A percentile compares a stretch with the other conserved stretches of the same genome.
These are phyloP conservation scores for Trichomalopsis sarcophagae DNA, from an alignment of 1,140 invertebrate genomes.

Conservation along the genomic window DNA sequence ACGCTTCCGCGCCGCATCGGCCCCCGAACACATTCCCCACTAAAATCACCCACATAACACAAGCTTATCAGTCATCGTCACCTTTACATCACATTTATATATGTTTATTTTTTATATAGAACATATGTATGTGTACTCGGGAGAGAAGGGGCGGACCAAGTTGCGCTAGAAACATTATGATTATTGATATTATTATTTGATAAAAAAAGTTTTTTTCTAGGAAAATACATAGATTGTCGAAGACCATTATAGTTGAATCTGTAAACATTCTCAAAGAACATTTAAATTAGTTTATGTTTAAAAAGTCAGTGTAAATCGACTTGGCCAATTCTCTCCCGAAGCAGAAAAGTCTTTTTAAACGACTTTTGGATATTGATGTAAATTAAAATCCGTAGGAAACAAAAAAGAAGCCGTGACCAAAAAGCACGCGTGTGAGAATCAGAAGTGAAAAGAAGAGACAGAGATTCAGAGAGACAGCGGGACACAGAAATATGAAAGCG, in stretches of 20 bases:
- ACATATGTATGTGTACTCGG: not conserved
- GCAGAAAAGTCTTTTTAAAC: too few species aligned
- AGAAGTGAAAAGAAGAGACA: not conserved
- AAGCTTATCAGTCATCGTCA: constrained; percentile 48
- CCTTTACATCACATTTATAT: constrained; percentile 32
- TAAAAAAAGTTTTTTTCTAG: too few species aligned
- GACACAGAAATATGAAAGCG: constrained; percentile 13
- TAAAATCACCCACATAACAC: constrained; percentile 69
- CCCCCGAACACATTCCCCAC: constrained; percentile 76
- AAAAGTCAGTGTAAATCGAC: not conserved
- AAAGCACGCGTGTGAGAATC: not conserved
- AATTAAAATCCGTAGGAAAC: too few species aligned
- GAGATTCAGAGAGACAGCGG: not conserved
- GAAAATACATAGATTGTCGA: not conserved
- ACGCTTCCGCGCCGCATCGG: constrained; percentile 75
- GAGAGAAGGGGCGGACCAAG: constrained; percentile 11
- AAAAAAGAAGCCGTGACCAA: too few species aligned
- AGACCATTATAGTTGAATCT: not conserved
- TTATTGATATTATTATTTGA: too few species aligned
- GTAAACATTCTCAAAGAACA: not conserved
- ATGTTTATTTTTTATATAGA: constrained; percentile 13
- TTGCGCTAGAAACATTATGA: not conserved
- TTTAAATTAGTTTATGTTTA: not conserved
- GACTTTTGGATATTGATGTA: too few species aligned
- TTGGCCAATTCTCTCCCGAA: constrained; percentile 1